These are phyloP conservation scores for Manis crassicaudata DNA, from an alignment of 2,797 vertebrate genomes.

Conservation along the genomic window DNA sequence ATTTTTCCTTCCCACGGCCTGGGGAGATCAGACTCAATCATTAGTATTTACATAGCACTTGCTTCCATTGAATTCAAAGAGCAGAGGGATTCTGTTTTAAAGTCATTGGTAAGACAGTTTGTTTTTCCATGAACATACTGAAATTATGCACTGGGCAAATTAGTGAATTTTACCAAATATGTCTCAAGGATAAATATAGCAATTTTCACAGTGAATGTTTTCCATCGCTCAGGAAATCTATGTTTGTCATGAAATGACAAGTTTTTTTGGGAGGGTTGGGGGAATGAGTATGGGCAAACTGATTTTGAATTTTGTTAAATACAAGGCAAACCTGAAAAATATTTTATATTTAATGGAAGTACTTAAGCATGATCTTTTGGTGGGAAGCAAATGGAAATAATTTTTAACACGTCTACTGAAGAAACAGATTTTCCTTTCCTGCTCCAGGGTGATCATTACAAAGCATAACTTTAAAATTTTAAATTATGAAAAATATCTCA, in stretches of 20 bases:
- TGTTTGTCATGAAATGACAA: conserved; percentile 82
- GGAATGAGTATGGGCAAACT: conserved; percentile 67
- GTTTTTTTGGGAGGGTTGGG: conserved; percentile 72
- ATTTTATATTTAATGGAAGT: conserved; percentile 77
- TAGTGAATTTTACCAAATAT: conserved; percentile 83
- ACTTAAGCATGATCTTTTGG: conserved; percentile 74
- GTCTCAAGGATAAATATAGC: conserved; percentile 82
- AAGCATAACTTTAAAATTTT: conserved; percentile 73
- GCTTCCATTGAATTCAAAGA: conserved; percentile 65
- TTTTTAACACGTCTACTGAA: conserved; percentile 68
- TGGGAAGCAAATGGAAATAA: conserved; percentile 67
- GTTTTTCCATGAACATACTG: conserved; percentile 82
- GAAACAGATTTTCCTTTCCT: conserved; percentile 76
- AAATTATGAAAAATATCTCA: conserved; percentile 76
- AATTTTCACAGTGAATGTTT: conserved; percentile 83
- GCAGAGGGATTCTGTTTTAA: conserved; percentile 77
- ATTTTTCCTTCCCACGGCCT: conserved; percentile 30
- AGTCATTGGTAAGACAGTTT: conserved; percentile 76
- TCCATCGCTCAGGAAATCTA: conserved; percentile 83
- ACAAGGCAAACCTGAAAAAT: conserved; percentile 78
- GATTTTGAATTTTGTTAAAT: conserved; percentile 79
- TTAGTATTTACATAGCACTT: conserved; percentile 77
- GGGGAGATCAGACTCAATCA: conserved; percentile 58
- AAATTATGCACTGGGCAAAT: conserved; percentile 83
- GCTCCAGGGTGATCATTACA: conserved; percentile 64